A percentile compares a stretch with the other conserved stretches of the same genome.
These are phyloP conservation scores for Scomber scombrus DNA, from an alignment of 2,113 vertebrate species.

Conservation along the genomic window DNA sequence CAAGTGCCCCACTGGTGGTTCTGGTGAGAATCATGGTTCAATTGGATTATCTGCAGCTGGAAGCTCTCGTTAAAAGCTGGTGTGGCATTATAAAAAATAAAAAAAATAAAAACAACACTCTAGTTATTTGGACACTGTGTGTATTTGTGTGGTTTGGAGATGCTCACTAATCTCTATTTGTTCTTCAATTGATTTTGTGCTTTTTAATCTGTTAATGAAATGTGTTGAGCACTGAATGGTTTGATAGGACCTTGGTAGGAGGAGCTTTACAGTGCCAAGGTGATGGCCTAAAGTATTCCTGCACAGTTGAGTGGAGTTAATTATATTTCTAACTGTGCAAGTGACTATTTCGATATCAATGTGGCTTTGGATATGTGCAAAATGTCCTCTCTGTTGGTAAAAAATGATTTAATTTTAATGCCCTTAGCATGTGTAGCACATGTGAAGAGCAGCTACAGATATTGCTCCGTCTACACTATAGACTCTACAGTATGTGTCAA, in stretches of 20 bases:
- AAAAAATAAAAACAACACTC: too few species aligned
- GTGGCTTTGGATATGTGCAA: too few species aligned
- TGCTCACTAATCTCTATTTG: slow-evolving; percentile 4
- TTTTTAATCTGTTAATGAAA: slow-evolving; percentile 25
- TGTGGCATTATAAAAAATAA: too few species aligned
- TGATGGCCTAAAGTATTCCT: not conserved
- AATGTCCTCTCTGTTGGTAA: too few species aligned
- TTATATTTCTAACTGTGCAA: not conserved
- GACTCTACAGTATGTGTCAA: too few species aligned
- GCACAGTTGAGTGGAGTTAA: not conserved
- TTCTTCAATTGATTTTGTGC: not conserved
- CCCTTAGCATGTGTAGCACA: too few species aligned
- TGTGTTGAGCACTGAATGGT: not conserved
- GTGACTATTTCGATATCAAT: not conserved
- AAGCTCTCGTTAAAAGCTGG: not conserved
- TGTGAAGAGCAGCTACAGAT: too few species aligned
- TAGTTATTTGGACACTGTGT: too few species aligned
- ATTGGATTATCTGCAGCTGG: not conserved
- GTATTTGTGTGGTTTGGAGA: not conserved
- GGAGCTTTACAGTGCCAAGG: not conserved
- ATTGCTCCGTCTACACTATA: too few species aligned
- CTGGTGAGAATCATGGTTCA: too few species aligned
- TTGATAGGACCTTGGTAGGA: not conserved
- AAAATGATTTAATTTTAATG: too few species aligned
- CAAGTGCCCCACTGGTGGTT: not conserved